Evolutionary conservation across 1,140 invertebrate species (phyloP), one percentile per base, ranked within the genome.

Genomic region (Bombus cullumanus): DNA sequence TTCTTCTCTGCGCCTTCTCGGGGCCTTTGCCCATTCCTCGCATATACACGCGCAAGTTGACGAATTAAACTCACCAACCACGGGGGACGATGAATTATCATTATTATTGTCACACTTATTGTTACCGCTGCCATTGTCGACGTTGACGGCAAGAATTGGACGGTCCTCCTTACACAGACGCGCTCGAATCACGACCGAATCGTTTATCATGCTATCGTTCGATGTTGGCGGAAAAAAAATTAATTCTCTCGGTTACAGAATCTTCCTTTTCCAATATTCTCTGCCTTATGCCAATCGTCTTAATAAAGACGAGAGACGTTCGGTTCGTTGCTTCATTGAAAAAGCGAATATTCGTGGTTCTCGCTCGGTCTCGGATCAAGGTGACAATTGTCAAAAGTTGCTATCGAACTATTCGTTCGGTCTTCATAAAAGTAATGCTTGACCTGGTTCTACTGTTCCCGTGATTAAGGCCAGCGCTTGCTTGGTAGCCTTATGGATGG

Each of bases 1-100:
- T 93, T 93, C 89, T 89, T 89, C 90, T 90, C 81, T 64, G 83
- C 47, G 83, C 69, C 83, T 81, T 73, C 80, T 71, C 66, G 81
- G 87, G 85, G 80, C 88, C 90, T 91, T 85, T 87, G 82, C 71
- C 77, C 79, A 59, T 64, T 86, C 85, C 85, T 83, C 74, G 62
- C 39, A 57, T 62, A 76, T 89, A 43, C 81, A 62, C 78, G 73
- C 76, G 62, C 90, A 73, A 64, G 62, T 78, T 71, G 41, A 66
- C 77, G 86, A 91, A 89, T 91, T 91, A 91, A 91, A 85, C 75
- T 75, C 81, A 83, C 79, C 77, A 81, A 73, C 80, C 66, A 57
- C 76, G 59, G 62, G 77, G 84, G 79, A 74, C 75, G 87, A 88
- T 80, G 90, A 91, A 86, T 90, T 83, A 80, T 89, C 86, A 88